A percentile compares a stretch with the other conserved stretches of the same genome.
Evolutionary conservation across 1,140 invertebrate species (phyloP).

Genomic region (Diabrotica virgifera): DNA sequence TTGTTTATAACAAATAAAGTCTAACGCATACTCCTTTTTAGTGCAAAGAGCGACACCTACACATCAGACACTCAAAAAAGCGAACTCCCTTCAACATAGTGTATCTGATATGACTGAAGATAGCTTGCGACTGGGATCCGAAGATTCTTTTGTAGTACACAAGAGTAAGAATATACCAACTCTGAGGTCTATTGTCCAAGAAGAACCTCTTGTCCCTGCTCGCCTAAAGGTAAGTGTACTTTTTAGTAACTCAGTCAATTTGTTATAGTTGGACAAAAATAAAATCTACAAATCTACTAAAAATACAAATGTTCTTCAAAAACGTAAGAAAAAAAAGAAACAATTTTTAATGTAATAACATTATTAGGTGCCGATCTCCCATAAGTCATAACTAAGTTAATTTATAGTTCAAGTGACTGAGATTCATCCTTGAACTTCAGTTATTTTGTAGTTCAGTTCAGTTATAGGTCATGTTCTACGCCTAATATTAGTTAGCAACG

Average conservation of each 20-base stretch:
- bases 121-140: slow-evolving; percentile 48
- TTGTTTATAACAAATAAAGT: background rate
- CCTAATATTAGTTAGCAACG: too few species aligned
- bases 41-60: slow-evolving; percentile 54
- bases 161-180: slow-evolving; percentile 74
- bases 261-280: too few species aligned
- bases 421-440: too few species aligned
- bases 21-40: slow-evolving; percentile 28
- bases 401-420: too few species aligned
- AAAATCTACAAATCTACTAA: too few species aligned
- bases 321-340: too few species aligned
- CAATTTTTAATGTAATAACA: too few species aligned
- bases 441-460: too few species aligned
- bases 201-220: slow-evolving; percentile 55
- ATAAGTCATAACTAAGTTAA: too few species aligned
- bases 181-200: slow-evolving; percentile 59
- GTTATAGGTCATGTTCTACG: too few species aligned
- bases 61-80: slow-evolving; percentile 42
- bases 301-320: too few species aligned
- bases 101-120: slow-evolving; percentile 48
- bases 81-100: slow-evolving; percentile 43
- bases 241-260: background rate
- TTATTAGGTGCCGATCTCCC: too few species aligned
- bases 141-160: slow-evolving; percentile 78
- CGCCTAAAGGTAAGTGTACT: slow-evolving; percentile 44